A percentile compares a stretch with the other conserved stretches of the same genome.
Evolutionary conservation across 1,140 invertebrate species (phyloP).

Genomic region (Octopus bimaculoides): DNA sequence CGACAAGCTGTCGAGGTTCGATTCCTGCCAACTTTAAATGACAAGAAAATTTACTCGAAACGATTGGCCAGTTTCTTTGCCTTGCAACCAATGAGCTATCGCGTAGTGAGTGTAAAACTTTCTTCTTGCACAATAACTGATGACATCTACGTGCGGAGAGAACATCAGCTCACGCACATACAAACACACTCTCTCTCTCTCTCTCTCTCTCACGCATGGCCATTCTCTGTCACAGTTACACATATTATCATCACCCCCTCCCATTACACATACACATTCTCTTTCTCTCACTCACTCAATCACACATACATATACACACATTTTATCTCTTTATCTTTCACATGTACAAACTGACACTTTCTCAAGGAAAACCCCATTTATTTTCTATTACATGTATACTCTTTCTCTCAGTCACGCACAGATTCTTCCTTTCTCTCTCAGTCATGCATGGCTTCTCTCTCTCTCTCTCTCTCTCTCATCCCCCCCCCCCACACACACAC

Average conservation of each 20-base stretch:
- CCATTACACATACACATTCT: not conserved
- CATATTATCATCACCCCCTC: not conserved
- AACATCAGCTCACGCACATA: not conserved
- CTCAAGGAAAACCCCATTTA: not conserved
- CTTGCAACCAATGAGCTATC: slow-evolving; percentile 23
- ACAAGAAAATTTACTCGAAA: slow-evolving; percentile 26
- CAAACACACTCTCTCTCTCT: not conserved
- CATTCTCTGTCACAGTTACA: not conserved
- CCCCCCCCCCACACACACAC: no score
- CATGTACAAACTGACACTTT: not conserved
- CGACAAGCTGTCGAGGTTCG: slow-evolving; percentile 40
- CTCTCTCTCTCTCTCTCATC: no score
- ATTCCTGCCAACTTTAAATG: slow-evolving; percentile 31
- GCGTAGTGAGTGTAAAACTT: slow-evolving; percentile 24
- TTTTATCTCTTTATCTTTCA: not conserved
- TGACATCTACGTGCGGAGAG: not conserved
- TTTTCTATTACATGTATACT: not conserved
- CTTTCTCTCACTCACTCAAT: not conserved
- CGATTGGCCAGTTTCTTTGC: slow-evolving; percentile 33
- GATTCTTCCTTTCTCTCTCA: no score
- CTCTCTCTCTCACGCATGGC: not conserved
- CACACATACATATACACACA: not conserved
- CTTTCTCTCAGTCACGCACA: not conserved
- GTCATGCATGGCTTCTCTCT: no score
- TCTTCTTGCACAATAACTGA: not conserved